A percentile compares a stretch with the other conserved stretches of the same genome.
phyloP scores from a whole-genome alignment of 2,113 vertebrate species.

The Gallinago media region DNA sequence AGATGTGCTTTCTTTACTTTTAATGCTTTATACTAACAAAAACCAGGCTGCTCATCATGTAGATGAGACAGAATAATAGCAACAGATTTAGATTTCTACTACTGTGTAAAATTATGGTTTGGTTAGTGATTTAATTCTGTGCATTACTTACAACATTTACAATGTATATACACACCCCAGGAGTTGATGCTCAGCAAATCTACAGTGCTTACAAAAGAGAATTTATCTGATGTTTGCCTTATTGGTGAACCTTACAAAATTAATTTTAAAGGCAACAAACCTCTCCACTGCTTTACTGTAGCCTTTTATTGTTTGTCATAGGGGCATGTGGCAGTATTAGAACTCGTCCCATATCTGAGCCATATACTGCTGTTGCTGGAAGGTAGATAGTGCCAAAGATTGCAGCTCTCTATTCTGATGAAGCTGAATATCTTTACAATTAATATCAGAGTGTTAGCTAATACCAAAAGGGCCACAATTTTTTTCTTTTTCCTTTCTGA shows the following conservation, averaged over 20 bases:
- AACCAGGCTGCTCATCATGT: neutral
- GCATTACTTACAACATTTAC: neutral
- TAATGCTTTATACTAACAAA: neutral
- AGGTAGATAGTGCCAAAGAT: fast-evolving
- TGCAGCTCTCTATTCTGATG: neutral
- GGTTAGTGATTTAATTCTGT: neutral
- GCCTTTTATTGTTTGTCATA: neutral
- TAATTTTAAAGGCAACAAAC: neutral
- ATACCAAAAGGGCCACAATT: neutral
- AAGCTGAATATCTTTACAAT: neutral
- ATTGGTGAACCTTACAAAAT: neutral
- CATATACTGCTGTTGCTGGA: neutral
- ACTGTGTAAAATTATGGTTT: neutral
- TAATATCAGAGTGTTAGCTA: neutral
- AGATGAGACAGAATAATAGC: neutral
- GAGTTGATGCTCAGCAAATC: neutral
- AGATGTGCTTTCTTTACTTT: neutral
- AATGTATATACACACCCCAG: neutral
- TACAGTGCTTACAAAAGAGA: neutral
- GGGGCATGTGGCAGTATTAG: neutral
- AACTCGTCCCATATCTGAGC: neutral
- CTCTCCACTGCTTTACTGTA: neutral
- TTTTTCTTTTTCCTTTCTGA: neutral
- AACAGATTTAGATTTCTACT: neutral
- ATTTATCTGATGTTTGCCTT: neutral